Percentiles rank a stretch among this genome's conserved stretches.
Evolutionary conservation across 2,888 invertebrate genomes (phyloP).

Genomic region (Agrilus biguttatus): DNA sequence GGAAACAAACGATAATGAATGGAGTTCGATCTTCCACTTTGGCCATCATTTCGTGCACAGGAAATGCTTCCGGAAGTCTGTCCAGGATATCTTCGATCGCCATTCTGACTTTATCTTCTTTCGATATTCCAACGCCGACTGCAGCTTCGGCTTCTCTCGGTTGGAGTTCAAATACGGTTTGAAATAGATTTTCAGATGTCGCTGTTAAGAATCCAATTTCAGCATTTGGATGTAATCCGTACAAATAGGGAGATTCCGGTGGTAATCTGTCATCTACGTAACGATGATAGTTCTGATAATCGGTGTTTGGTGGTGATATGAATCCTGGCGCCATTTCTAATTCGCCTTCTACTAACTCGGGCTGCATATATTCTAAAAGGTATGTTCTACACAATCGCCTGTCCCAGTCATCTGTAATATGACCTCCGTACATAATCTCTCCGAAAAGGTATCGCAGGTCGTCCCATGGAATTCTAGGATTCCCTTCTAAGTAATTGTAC

Average conservation of each 20-base stretch:
- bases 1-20: conserved; percentile 79
- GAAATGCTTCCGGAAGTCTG: conserved; percentile 79
- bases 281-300: conserved; percentile 72
- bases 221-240: conserved; percentile 88
- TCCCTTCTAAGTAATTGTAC: conserved; percentile 81
- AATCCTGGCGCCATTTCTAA: conserved; percentile 70
- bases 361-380: conserved; percentile 75
- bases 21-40: conserved; percentile 84
- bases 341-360: conserved; percentile 80
- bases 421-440: conserved; percentile 96
- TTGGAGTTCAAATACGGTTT: conserved; percentile 77
- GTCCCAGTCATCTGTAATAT: conserved; percentile 96
- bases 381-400: conserved; percentile 73
- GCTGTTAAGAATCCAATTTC: conserved; percentile 88
- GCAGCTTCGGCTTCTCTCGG: conserved; percentile 65
- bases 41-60: conserved; percentile 69
- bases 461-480: conserved; percentile 82
- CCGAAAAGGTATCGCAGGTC: conserved; percentile 88
- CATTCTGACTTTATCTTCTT: conserved; percentile 66
- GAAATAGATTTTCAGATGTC: conserved; percentile 72
- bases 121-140: conserved; percentile 52
- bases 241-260: conserved; percentile 76
- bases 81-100: conserved; percentile 77
- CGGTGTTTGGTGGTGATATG: conserved; percentile 73
- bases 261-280: conserved; percentile 82